Base-by-base conservation (phyloP, 2,113 vertebrate species). In the Candoia aspera region DNA sequence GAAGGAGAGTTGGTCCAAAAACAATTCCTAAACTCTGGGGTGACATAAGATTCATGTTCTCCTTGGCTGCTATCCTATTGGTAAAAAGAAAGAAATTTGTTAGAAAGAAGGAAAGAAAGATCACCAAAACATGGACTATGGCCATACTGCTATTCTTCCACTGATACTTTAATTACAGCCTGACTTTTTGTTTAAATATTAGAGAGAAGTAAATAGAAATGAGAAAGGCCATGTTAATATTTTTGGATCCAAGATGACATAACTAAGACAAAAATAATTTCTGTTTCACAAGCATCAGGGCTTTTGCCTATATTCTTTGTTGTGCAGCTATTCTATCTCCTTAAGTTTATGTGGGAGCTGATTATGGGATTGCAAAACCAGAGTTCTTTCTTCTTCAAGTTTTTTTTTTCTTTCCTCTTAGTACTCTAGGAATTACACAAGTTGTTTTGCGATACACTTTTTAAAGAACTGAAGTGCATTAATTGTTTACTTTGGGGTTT, bases 1-100 rank as follows among this genome's bases (percentile, higher is more conserved):
- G 97, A 97, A 99, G 98, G 64, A 99, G 98, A 1, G 99, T 99
- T 24, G 99, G 99, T 90, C 99, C 99, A 91, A 99, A 99, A 64
- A 99, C 98, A 86, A 99, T 99, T 92, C 98, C 98, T 87, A 99
- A 96, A 92, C 99, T 98, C 94, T 99, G 99, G 55, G 98, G 98
- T 57, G 98, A 99, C 99, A 99, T 99, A 68, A 98, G 98, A 95
- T 99, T 99, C 96, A 98, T 97, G 91, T 95, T 97, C 90, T 98
- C 98, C 88, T 97, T 98, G 84, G 95, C 96, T 94, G 99, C 97
- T 96, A 99, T 98, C 97, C 99, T 99, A 96, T 93, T 94, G 94
- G 94, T 58, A 94, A 95, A 93, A 97, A 54, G 57, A 92, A 92
- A 88, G 90, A 88, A 95, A 42, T 95, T 95, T 49, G 94, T 97